Evolutionary conservation across 2,113 vertebrate genomes (phyloP), one percentile per base, ranked within the genome.

Genomic region (Aptenodytes patagonicus): DNA sequence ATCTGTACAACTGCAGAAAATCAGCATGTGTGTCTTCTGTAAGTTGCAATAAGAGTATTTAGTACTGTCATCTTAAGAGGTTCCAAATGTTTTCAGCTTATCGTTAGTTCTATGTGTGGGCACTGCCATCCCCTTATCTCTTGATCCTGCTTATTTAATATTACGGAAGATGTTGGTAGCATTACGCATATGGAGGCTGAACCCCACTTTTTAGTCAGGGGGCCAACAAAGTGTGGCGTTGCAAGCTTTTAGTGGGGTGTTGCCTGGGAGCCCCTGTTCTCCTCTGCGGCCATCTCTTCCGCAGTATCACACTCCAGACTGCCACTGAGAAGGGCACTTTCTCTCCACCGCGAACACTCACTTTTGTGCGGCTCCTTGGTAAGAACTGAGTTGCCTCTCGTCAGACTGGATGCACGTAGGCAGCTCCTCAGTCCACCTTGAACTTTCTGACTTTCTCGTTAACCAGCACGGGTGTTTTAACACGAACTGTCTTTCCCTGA

Each of bases 261-360:
- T 92, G n/a, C 65, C 61, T 60, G 28, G 52, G 42, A 68, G 14
- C n/a, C 10, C 5, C 11, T 34, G 1, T 36, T 15, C 38, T 62
- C 15, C 17, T 87, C 26, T 42, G 46, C 5, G 4, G 2, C 38
- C 5, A 0, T 36, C 13, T 62, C 14, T 71, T 70, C 66, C 49
- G 79, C 0, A 0, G 2, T 4, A 6, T 14, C 8, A 0, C 10
- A 0, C 31, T 66, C 40, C 66, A 72, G 40, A 4, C 17, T 91
- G 65, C 6, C 44, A 6, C 70, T 8, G 16, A 44, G 42, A 70
- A 69, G 5, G n/a, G 6, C n/a, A 3, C 83, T 86, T 82, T 44
- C 15, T 54, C 34, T 89, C 49, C 31, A 14, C 22, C 5, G 0
- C 5, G 0, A 69, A 46, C 42, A 12, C 3, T 58, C 3, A 0